Base-by-base conservation (phyloP, 2,888 invertebrate genomes). In the Caenorhabditis sp. region DNA sequence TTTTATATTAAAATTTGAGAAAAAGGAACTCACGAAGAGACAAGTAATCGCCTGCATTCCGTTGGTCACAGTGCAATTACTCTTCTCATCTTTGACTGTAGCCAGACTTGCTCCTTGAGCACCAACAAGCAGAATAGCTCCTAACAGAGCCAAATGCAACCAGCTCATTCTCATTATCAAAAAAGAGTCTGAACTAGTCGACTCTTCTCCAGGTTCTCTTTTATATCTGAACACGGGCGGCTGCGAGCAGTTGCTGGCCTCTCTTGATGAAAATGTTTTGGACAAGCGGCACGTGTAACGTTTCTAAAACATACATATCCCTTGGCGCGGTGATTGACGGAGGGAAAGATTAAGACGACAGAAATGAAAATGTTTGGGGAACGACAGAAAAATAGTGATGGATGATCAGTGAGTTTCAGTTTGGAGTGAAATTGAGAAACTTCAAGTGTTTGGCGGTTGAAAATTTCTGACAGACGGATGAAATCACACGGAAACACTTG, bases 81-180 rank as follows among this genome's bases (percentile, higher is more conserved):
- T 6, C 8, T 13, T 20, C 50, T 58, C 24, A 1, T 28, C 37
- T 9, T 13, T 28, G n/a, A 18, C 44, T 11, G 72, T 74, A 5
- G 74, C 74, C 51, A 65, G 5, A 50, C 65, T 74, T 2, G 74
- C 65, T 56, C 58, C 74, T 18, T 60, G 51, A 40, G 60, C 51
- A n/a, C 37, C 65, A 9, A 74, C n/a, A n/a, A n/a, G n/a, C n/a
- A 3, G 6, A 74, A 5, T 15, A 50, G 26, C 40, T 11, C 51
- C 58, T 1, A 56, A 5, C 28, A 56, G 5, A 32, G 32, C 32
- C 32, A 32, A 32, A 6, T 9, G 5, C 4, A 32, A 32, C 32
- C 32, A 32, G 9, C 9, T 32, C 32, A 32, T 32, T 32, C 32
- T 32, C 4, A 28, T 22, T 58, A 35, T 18, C 35, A 35, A 50